Base-by-base conservation (phyloP, 2,888 invertebrate species). In the Scelioninae gen. 1 region DNA sequence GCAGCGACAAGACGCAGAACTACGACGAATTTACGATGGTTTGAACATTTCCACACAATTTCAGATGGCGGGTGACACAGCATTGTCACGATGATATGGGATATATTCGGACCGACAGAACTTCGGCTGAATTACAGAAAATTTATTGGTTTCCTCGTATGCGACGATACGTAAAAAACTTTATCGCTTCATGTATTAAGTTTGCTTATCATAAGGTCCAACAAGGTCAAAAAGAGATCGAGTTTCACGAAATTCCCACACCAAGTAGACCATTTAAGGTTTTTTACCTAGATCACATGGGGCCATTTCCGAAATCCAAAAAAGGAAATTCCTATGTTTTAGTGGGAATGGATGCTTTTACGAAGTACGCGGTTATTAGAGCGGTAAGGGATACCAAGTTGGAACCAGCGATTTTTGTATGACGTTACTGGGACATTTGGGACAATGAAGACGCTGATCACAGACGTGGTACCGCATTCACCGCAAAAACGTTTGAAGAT, bases 21-120 rank as follows among this genome's bases (percentile, higher is more conserved):
- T 78, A 10, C 10, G 6, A 10, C 13, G 66, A 4, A 58, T 58
- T 6, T 7, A 45, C 5, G 60, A 0, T 69, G 69, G 69, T 49
- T 16, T 6, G 58, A n/a, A n/a, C n/a, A n/a, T n/a, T 69, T 0
- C 71, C 71, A 7, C 13, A 40, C 0, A n/a, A 47, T 31, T 23
- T 51, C 5, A n/a, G 71, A n/a, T 71, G 71, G 60, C 34, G 56
- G 0, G 38, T 71, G 0, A 51, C 51, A 0, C 49, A 71, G 11
- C 23, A 51, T 9, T 23, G 60, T 31, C 71, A 71, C 13, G 69
- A 71, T 38, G 34, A 58, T 0, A 8, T 58, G 13, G 69, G 58
- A 0, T 58, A 71, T 15, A n/a, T 43, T 10, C 58, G 58, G 0
- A 13, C 29, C 0, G 58, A 58, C 13, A 71, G 53, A 10, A 65